Base-by-base conservation (phyloP, 2,888 invertebrate species). In the Norana najaformis region DNA sequence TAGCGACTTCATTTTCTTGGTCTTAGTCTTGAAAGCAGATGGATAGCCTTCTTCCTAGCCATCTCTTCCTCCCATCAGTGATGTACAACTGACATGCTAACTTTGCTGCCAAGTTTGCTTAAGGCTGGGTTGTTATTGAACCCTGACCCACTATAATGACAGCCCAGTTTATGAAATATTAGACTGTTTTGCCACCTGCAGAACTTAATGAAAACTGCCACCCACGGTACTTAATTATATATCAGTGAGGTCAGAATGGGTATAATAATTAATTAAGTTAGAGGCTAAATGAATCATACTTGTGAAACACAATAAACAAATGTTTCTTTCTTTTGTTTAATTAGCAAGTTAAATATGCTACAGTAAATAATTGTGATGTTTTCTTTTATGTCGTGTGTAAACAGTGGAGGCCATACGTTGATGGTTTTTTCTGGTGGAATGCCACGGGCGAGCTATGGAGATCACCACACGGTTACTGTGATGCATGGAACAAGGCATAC, bases 401-500 rank as follows among this genome's bases (percentile, higher is more conserved):
- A 93, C 96, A 36, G 39, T 23, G 88, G 90, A 23, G 53, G 94
- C 36, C 95, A 95, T 53, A 94, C 95, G 83, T 95, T 94, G 92
- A 94, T 95, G 69, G 95, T 97, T 85, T 97, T 97, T 95, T 96
- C 97, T 94, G 99, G 99, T 92, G 99, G 99, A 91, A 97, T 99
- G 97, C 98, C 98, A 0, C 96, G 99, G 91, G 97, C 98, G 1
- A 97, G 97, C 90, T 98, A 97, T 94, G 97, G 98, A 6, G 99
- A 99, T 95, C 97, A 97, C 93, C 97, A 98, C 95, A 98, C 98
- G 0, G 97, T 99, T 53, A 97, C 98, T 14, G 97, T 97, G 53
- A 92, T 92, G 91, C 92, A 92, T 89, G 92, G 92, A 34, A 88
- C 41, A 34, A 90, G 89, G 89, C 92, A 92, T 82, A 90, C 91